Evolutionary conservation across 2,888 invertebrate genomes (phyloP).

Genomic region (Steromphala cineraria): DNA sequence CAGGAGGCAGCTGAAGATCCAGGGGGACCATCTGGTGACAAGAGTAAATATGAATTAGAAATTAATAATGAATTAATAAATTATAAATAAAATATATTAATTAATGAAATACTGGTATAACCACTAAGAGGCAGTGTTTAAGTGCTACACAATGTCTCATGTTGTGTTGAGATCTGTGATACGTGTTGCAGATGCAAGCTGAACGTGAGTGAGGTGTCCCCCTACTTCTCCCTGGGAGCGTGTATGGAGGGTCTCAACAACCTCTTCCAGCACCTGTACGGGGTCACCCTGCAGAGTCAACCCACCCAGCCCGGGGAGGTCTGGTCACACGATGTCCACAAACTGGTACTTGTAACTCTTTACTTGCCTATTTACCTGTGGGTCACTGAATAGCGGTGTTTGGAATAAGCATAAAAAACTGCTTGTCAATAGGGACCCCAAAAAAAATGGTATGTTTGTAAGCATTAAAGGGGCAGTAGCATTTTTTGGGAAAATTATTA

Average conservation of each 20-base stretch:
- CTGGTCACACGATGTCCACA: conserved; percentile 92
- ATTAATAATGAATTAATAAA: too few species aligned
- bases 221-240: conserved; percentile 91
- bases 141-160: too few species aligned
- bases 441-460: neutral
- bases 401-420: too few species aligned
- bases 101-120: too few species aligned
- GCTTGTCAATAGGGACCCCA: too few species aligned
- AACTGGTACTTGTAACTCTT: conserved; percentile 80
- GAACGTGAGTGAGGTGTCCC: conserved; percentile 76
- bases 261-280: conserved; percentile 85
- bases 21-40: too few species aligned
- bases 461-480: too few species aligned
- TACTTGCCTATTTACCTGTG: neutral
- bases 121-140: too few species aligned
- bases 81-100: too few species aligned
- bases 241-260: conserved; percentile 98
- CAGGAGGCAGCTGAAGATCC: too few species aligned
- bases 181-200: conserved; percentile 49
- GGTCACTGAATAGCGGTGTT: neutral
- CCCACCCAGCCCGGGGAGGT: conserved; percentile 87
- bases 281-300: conserved; percentile 85
- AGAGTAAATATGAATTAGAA: too few species aligned
- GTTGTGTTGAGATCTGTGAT: too few species aligned
- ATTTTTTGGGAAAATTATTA: neutral